Evolutionary conservation across 2,888 invertebrate species (phyloP), one percentile per base, ranked within the genome.

Genomic region (Venustoraphidia nigricollis): DNA sequence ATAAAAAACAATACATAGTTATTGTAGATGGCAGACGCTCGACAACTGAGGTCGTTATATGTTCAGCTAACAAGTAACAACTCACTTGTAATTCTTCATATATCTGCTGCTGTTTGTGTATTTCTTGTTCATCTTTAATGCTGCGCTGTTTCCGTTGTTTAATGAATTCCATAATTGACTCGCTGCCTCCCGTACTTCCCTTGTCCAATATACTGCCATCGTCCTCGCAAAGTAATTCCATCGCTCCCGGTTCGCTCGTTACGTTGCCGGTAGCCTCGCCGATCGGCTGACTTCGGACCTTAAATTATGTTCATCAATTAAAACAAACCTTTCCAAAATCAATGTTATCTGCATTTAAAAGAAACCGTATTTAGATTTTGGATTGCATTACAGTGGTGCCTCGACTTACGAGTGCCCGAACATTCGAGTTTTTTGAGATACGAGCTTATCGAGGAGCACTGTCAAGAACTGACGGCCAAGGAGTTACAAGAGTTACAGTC

Each of bases 81-180:
- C 60, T 56, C 59, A 66, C 66, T 53, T 74, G 72, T 52, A 80
- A 64, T 62, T 83, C 83, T 58, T 82, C 81, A 36, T 82, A 69
- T 57, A 83, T 81, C 59, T 79, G 79, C 59, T 79, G 79, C 62
- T 81, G 79, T 59, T 81, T 77, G 56, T 79, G 75, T 47, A 77
- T 67, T 53, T 77, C 75, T 57, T 81, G 79, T 41, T 49, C 45
- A 13, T 41, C 35, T 36, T 36, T 44, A 39, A 44, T 51, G 53
- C 42, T 55, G 51, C 37, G 54, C 53, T 14, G 55, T 56, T 66
- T 64, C 44, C 64, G 57, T 49, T 61, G 65, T 55, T 66, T 66
- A 52, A 66, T 66, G 55, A 62, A 66, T 48, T 66, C 66, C 48
- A 67, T 61, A 41, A 67, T 58, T 27, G 27, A 27, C 27, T 27